These are phyloP conservation scores for Tachina grossa DNA, from an alignment of 2,888 invertebrate species.

Conservation along the genomic window DNA sequence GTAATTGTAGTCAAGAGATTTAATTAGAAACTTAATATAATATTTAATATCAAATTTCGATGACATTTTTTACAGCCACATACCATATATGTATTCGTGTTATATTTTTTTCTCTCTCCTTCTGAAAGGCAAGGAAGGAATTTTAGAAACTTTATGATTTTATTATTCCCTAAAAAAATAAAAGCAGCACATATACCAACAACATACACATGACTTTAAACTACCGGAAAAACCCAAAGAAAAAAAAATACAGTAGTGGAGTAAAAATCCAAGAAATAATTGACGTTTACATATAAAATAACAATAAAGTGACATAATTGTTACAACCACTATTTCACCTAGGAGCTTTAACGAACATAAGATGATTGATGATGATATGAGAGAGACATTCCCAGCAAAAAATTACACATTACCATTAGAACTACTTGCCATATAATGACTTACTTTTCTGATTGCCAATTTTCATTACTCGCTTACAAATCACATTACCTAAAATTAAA, in stretches of 20 bases:
- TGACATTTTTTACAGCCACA: background rate
- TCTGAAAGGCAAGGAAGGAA: background rate
- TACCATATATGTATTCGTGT: background rate
- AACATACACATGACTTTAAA: background rate
- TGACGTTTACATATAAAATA: slow-evolving; percentile 65
- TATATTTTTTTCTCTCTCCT: too few species aligned
- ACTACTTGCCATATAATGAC: too few species aligned
- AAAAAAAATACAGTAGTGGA: background rate
- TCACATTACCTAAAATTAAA: too few species aligned
- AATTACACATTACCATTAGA: too few species aligned
- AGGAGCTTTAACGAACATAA: slow-evolving; percentile 45
- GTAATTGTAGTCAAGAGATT: background rate
- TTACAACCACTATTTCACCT: slow-evolving; percentile 53
- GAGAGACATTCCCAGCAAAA: too few species aligned
- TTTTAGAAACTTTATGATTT: slow-evolving; percentile 1
- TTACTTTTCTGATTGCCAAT: too few species aligned
- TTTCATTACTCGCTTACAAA: too few species aligned
- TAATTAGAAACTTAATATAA: slow-evolving; percentile 37
- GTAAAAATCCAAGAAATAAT: slow-evolving; percentile 33
- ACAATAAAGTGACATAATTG: slow-evolving; percentile 64
- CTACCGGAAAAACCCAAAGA: background rate
- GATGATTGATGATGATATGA: slow-evolving; percentile 65
- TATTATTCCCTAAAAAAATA: slow-evolving; percentile 29
- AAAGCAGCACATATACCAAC: background rate
- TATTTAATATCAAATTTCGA: background rate